Base-by-base conservation (phyloP, 2,888 invertebrate genomes). In the Hyalella azteca region DNA sequence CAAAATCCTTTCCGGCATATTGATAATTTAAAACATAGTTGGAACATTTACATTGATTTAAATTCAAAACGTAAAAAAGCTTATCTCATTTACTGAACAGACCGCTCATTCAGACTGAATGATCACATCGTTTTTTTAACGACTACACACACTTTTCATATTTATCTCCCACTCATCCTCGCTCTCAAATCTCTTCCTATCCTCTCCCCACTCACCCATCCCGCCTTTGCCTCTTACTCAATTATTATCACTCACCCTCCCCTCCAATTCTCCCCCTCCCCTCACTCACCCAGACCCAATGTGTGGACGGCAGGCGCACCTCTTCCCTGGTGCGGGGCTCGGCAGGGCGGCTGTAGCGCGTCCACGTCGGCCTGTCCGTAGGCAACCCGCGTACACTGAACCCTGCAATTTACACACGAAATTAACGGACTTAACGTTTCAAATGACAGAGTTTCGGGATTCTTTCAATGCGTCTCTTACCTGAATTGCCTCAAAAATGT, bases 281-380 rank as follows among this genome's bases (percentile, higher is more conserved):
- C 22, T 79, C 19, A 82, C 87, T 86, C 89, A 93, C 93, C 96
- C 96, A 97, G 86, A 94, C 93, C 94, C 96, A 96, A 87, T 94
- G 94, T 85, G 92, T 92, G 50, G 94, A 95, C 0, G 95, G 90
- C 36, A 96, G 89, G 88, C 95, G 94, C 0, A 94, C 94, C 86
- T 93, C 93, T 87, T 96, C 96, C 86, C 94, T 92, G 41, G 94
- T 94, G 78, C 95, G 91, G 87, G 94, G 94, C 73, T 79, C 73
- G 85, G 93, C 92, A 84, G 92, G 92, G 3, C 97, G 96, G 3
- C 93, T 93, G 36, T 92, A 91, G 88, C 97, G 96, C 87, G 95
- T 95, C 96, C 97, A 97, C 92, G 94, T 94, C 86, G 93, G 92
- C 29, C 86, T 81, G 80, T 87, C 87, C 3, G 87, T 86, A 4